These are phyloP conservation scores for Mesorhabditis belari DNA, from an alignment of 2,888 invertebrate species.

Conservation along the genomic window DNA sequence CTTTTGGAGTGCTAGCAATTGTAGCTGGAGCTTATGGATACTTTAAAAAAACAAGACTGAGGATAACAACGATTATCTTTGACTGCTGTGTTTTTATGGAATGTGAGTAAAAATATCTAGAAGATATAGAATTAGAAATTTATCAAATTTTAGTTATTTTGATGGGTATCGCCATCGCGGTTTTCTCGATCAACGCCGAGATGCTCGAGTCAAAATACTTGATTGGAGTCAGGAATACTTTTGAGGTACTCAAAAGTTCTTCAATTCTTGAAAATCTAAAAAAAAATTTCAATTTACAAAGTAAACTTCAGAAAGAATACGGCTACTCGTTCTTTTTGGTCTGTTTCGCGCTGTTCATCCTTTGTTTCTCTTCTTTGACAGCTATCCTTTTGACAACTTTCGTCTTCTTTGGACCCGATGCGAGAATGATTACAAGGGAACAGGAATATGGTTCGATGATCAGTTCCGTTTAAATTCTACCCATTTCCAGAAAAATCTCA, in stretches of 20 bases:
- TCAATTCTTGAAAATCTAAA: background rate
- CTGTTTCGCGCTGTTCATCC: conserved; percentile 34
- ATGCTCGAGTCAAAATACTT: conserved; percentile 51
- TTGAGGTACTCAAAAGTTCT: conserved; percentile 21
- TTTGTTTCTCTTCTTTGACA: conserved; percentile 37
- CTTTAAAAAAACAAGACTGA: conserved; percentile 15
- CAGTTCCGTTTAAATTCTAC: conserved; percentile 3
- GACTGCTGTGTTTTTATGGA: conserved; percentile 14
- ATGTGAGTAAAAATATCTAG: background rate
- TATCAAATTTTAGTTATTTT: conserved; percentile 30
- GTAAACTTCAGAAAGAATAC: conserved; percentile 38
- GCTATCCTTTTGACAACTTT: conserved; percentile 41
- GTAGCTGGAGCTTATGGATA: conserved; percentile 27
- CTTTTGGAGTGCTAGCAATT: conserved; percentile 19
- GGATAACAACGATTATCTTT: conserved; percentile 19
- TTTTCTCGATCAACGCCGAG: conserved; percentile 51
- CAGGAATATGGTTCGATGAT: conserved; percentile 6
- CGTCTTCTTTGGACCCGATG: conserved; percentile 28
- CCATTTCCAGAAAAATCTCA: background rate
- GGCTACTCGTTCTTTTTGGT: conserved; percentile 52
- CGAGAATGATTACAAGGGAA: background rate
- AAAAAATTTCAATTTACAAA: background rate
- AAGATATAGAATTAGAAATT: background rate
- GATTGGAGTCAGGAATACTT: conserved; percentile 47
- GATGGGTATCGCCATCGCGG: conserved; percentile 37